These are phyloP conservation scores for Amiota communis DNA, from an alignment of 2,888 invertebrate genomes.

Conservation along the genomic window DNA sequence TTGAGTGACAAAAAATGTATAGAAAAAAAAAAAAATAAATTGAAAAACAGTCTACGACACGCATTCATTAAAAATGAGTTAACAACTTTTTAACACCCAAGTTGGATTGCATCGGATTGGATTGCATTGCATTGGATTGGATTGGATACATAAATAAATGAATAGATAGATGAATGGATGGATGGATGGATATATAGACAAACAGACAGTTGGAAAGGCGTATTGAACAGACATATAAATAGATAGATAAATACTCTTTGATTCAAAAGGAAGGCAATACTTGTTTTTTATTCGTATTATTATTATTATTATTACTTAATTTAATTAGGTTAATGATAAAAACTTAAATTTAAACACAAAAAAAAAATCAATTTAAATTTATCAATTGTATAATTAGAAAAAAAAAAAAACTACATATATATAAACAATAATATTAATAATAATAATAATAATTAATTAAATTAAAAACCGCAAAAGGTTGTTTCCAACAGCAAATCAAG, in stretches of 20 bases:
- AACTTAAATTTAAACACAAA: neutral
- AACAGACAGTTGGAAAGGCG: slow-evolving; percentile 23
- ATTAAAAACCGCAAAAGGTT: no score
- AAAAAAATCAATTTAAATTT: no score
- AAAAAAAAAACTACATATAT: no score
- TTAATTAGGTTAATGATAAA: neutral
- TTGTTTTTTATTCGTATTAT: neutral
- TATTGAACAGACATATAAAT: neutral
- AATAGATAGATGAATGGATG: slow-evolving; percentile 57
- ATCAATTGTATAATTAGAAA: no score
- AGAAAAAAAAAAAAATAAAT: no score
- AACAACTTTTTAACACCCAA: slow-evolving; percentile 72
- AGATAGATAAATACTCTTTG: no score
- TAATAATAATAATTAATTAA: no score
- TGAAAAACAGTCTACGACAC: slow-evolving; percentile 34
- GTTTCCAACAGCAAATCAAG: neutral
- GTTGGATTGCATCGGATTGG: slow-evolving; percentile 38
- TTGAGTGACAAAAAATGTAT: slow-evolving; percentile 1
- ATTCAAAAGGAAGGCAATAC: neutral
- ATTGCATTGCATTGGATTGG: slow-evolving; percentile 46
- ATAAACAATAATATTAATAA: no score
- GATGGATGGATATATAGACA: slow-evolving; percentile 10
- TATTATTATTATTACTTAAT: neutral
- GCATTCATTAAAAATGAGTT: slow-evolving; percentile 68
- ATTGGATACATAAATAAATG: slow-evolving; percentile 41